Conservation (phyloP, 2,797 vertebrate genomes). For the Tokudaia tokunoshimensis region DNA sequence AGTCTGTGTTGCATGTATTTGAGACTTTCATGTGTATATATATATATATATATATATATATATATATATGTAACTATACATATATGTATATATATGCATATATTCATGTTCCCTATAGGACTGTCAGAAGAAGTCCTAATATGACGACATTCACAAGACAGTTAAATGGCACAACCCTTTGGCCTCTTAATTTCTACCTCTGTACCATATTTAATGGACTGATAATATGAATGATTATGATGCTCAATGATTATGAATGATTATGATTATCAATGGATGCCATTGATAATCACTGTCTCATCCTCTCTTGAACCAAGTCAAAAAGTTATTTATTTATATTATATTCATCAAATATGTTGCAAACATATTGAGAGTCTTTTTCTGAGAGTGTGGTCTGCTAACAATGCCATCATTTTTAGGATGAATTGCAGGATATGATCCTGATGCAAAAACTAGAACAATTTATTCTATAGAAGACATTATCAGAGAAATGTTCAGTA, state of each 20-base stretch:
- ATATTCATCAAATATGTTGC: background rate
- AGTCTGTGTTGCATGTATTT: background rate
- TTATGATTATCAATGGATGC: background rate
- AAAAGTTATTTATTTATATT: background rate
- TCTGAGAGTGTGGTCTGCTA: background rate
- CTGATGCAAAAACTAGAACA: background rate
- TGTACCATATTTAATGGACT: background rate
- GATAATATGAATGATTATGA: background rate
- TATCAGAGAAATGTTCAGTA: slow-evolving; percentile 17
- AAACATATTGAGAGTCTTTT: background rate
- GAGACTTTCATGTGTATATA: background rate
- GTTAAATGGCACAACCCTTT: background rate
- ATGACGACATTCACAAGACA: background rate
- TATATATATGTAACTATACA: background rate
- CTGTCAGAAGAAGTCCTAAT: background rate
- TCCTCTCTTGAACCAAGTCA: background rate
- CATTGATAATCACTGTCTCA: background rate
- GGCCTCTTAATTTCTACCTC: background rate
- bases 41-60: background rate
- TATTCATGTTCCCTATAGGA: background rate
- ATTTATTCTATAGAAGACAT: background rate
- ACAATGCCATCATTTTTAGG: slow-evolving; percentile 11
- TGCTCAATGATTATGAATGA: background rate
- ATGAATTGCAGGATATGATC: background rate
- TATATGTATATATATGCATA: background rate